A percentile compares a stretch with the other conserved stretches of the same genome.
phyloP scores from a whole-genome alignment of 1,140 invertebrate genomes.

The Acromyrmex heyeri region DNA sequence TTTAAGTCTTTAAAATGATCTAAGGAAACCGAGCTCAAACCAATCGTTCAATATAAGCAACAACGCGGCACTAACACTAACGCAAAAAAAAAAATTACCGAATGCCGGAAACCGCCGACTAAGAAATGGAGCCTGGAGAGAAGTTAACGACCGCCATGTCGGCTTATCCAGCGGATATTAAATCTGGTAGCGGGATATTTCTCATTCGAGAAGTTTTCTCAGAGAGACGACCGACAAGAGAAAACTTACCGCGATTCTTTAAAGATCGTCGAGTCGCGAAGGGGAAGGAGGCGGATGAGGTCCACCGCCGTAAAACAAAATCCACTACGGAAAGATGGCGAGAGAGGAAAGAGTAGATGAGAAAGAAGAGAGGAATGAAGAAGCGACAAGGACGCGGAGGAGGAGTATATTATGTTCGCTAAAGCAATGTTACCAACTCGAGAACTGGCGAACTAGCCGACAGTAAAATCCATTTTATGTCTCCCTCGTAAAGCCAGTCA shows the following conservation, averaged over 20 bases:
- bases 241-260: constrained; percentile 44
- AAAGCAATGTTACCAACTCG: constrained; percentile 85
- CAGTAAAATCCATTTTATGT: constrained; percentile 86
- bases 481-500: constrained; percentile 85
- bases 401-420: constrained; percentile 79
- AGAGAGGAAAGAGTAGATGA: constrained; percentile 17
- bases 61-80: not conserved
- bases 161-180: constrained; percentile 77
- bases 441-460: constrained; percentile 86
- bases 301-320: constrained; percentile 35
- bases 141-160: constrained; percentile 64
- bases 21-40: not conserved
- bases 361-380: constrained; percentile 21
- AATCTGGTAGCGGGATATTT: constrained; percentile 68
- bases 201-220: constrained; percentile 73
- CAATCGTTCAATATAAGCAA: constrained; percentile 4
- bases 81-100: constrained; percentile 18
- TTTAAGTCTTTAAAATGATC: not conserved
- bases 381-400: constrained; percentile 31
- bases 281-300: constrained; percentile 6
- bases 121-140: constrained; percentile 62
- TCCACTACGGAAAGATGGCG: not conserved
- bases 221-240: not conserved
- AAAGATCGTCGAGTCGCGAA: constrained; percentile 41
- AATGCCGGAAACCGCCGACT: not conserved